A percentile compares a stretch with the other conserved stretches of the same genome.
Evolutionary conservation across 2,888 invertebrate species (phyloP).

Genomic region (Julus scanicus): DNA sequence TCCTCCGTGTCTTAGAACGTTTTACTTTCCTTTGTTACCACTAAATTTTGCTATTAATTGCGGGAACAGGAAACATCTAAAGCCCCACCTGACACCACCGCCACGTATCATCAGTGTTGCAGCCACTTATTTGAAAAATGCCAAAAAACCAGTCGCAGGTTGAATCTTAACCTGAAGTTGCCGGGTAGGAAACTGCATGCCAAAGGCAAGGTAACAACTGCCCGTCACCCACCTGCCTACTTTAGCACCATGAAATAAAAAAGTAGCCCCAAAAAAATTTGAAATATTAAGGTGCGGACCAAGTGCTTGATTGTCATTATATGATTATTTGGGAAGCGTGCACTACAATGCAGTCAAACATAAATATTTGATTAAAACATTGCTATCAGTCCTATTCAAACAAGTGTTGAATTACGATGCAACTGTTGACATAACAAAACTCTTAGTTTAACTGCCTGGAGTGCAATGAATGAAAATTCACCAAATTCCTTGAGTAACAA

Average conservation of each 20-base stretch:
- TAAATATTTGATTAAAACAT: not conserved
- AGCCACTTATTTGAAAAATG: constrained; percentile 39
- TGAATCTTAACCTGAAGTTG: constrained; percentile 27
- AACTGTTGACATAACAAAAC: not conserved
- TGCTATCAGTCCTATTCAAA: not conserved
- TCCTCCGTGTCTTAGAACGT: not conserved
- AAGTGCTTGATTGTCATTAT: not conserved
- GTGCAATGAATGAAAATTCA: not conserved
- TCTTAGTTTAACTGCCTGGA: not conserved
- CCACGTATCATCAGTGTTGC: not conserved
- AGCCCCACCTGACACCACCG: constrained; percentile 16
- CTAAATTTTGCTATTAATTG: not conserved
- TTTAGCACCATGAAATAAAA: constrained; percentile 11
- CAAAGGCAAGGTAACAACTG: constrained; percentile 29
- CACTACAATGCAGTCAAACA: not conserved
- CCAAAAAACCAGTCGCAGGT: constrained; percentile 15
- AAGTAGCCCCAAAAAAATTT: not conserved
- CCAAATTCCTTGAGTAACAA: not conserved
- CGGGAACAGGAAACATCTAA: constrained; percentile 16
- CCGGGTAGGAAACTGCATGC: constrained; percentile 11
- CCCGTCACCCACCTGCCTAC: constrained; percentile 36
- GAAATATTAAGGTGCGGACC: not conserved
- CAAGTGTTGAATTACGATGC: not conserved
- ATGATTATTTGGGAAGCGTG: not conserved
- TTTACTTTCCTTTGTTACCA: not conserved